Evolutionary conservation across 1,140 invertebrate species (phyloP).

Genomic region (Lethrus apterus): DNA sequence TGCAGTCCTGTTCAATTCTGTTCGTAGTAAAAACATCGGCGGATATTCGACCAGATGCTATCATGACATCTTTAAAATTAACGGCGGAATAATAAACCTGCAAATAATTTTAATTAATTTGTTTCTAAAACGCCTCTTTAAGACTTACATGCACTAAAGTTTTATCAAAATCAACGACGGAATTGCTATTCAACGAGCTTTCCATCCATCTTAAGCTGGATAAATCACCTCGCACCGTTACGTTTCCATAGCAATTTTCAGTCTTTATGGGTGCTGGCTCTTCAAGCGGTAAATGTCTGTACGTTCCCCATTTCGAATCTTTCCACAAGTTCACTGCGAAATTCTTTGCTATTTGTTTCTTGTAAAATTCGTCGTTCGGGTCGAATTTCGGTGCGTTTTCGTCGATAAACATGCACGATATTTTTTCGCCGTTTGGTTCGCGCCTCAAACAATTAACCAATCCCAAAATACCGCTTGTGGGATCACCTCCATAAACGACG

Average conservation of each 20-base stretch:
- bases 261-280: conserved; percentile 44
- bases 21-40: conserved; percentile 50
- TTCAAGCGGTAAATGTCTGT: conserved; percentile 34
- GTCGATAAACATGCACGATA: conserved; percentile 56
- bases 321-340: conserved; percentile 59
- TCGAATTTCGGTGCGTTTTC: conserved; percentile 59
- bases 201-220: conserved; percentile 75
- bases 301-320: conserved; percentile 57
- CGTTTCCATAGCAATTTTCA: conserved; percentile 72
- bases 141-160: neutral
- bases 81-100: conserved; percentile 58
- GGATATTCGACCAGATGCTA: conserved; percentile 63
- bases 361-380: conserved; percentile 54
- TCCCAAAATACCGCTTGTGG: conserved; percentile 72
- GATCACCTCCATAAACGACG: conserved; percentile 52
- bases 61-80: conserved; percentile 76
- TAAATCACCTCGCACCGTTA: conserved; percentile 71
- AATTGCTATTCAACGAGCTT: conserved; percentile 41
- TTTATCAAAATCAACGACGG: neutral
- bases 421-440: conserved; percentile 50
- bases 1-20: conserved; percentile 53
- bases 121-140: neutral
- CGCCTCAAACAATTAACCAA: conserved; percentile 64
- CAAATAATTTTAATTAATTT: conserved; percentile 3
- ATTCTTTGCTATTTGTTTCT: conserved; percentile 51